Conservation (phyloP, 2,113 vertebrate genomes). For the Turnix velox region DNA sequence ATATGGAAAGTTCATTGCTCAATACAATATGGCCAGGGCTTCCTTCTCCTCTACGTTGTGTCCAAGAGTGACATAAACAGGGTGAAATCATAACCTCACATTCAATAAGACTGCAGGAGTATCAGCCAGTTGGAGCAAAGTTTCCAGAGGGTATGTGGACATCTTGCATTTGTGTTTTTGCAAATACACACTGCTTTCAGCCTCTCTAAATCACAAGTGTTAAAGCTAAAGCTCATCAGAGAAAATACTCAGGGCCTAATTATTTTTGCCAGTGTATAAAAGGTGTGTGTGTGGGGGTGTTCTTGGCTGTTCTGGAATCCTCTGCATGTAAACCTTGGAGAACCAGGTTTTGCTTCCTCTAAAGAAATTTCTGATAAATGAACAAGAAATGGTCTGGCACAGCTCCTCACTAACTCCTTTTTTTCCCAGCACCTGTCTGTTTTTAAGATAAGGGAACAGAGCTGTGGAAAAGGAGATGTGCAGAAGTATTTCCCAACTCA, state of each 20-base stretch:
- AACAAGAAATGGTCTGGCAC: neutral
- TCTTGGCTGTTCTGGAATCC: neutral
- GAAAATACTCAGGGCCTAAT: neutral
- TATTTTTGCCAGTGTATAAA: neutral
- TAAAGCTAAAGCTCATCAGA: neutral
- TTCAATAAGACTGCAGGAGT: neutral
- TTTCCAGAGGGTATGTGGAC: conserved; percentile 16
- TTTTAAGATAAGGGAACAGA: neutral
- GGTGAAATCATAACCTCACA: conserved; percentile 4
- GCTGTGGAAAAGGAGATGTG: neutral
- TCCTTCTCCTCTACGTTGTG: neutral
- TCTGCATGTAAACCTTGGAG: neutral
- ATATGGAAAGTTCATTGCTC: conserved; percentile 40
- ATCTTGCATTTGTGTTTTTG: conserved; percentile 10
- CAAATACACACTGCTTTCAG: neutral
- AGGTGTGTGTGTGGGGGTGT: neutral
- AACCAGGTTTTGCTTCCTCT: neutral
- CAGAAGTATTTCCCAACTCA: neutral
- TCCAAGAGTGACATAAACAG: conserved; percentile 54
- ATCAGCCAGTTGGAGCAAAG: conserved; percentile 13
- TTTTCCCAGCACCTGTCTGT: conserved; percentile 8
- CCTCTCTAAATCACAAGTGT: neutral
- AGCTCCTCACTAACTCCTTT: neutral
- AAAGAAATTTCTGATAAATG: neutral
- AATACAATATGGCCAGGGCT: neutral